Evolutionary conservation across 2,888 invertebrate species (phyloP).

Genomic region (Amorpha juglandis): DNA sequence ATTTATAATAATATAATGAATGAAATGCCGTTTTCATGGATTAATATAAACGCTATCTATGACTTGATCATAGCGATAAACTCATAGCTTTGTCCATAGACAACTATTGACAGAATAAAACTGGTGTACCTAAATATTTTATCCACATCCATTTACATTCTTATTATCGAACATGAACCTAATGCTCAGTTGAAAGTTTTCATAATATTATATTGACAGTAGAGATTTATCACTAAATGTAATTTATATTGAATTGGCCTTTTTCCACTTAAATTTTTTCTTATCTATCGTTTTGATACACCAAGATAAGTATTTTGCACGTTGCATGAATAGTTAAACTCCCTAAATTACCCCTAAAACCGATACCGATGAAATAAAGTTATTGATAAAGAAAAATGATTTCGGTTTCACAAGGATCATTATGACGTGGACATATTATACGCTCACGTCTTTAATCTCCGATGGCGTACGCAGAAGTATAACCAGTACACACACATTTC

Average conservation of each 20-base stretch:
- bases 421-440: too few relatives aligned
- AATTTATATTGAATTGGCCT: not conserved
- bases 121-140: not conserved
- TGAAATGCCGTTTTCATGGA: slow-evolving; percentile 28
- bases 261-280: not conserved
- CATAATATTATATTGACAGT: not conserved
- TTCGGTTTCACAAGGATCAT: not conserved
- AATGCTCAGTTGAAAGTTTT: slow-evolving; percentile 15
- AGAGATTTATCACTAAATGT: not conserved
- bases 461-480: too few relatives aligned
- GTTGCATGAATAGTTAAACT: slow-evolving; percentile 30
- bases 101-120: slow-evolving; percentile 4
- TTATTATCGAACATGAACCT: not conserved
- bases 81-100: not conserved
- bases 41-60: not conserved
- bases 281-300: slow-evolving; percentile 21
- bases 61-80: not conserved
- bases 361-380: not conserved
- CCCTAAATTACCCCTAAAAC: not conserved
- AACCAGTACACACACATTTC: too few relatives aligned
- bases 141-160: not conserved
- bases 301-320: slow-evolving; percentile 29
- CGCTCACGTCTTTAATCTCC: too few relatives aligned
- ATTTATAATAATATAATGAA: too few relatives aligned
- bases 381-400: not conserved